Conservation (phyloP, 2,797 vertebrate species). For the Nasua narica region DNA sequence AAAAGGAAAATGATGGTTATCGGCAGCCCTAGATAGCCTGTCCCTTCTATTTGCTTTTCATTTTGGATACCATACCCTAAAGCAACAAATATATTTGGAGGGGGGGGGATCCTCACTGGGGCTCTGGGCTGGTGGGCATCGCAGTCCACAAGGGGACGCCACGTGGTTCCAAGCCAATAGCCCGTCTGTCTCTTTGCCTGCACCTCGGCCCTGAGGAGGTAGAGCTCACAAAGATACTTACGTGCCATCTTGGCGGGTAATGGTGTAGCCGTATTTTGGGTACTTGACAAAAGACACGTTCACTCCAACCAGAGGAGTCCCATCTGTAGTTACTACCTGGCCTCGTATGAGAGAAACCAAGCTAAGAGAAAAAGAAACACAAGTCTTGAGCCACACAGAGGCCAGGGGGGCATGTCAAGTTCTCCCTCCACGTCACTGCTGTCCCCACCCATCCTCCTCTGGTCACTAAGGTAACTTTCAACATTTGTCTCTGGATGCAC, state of each 20-base stretch:
- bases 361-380: conserved; percentile 83
- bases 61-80: conserved; percentile 64
- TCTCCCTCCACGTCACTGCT: neutral
- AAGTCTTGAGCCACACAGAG: neutral
- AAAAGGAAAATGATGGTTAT: neutral
- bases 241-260: conserved; percentile 99
- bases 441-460: neutral
- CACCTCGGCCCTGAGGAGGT: neutral
- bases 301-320: conserved; percentile 97
- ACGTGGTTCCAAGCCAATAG: conserved; percentile 52
- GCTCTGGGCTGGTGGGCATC: conserved; percentile 67
- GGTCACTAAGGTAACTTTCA: neutral
- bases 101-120: conserved; percentile 70
- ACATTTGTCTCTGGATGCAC: neutral
- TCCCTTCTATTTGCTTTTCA: conserved; percentile 70
- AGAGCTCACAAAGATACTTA: conserved; percentile 84
- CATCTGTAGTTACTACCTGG: conserved; percentile 98
- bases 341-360: conserved; percentile 97
- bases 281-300: conserved; percentile 99
- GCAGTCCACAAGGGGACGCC: conserved; percentile 30
- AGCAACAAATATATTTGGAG: conserved; percentile 67
- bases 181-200: conserved; percentile 63
- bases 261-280: conserved; percentile 97
- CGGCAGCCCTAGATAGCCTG: conserved; percentile 38
- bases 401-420: neutral